Conservation (phyloP, 2,797 vertebrate species). For the Phataginus tricuspis region DNA sequence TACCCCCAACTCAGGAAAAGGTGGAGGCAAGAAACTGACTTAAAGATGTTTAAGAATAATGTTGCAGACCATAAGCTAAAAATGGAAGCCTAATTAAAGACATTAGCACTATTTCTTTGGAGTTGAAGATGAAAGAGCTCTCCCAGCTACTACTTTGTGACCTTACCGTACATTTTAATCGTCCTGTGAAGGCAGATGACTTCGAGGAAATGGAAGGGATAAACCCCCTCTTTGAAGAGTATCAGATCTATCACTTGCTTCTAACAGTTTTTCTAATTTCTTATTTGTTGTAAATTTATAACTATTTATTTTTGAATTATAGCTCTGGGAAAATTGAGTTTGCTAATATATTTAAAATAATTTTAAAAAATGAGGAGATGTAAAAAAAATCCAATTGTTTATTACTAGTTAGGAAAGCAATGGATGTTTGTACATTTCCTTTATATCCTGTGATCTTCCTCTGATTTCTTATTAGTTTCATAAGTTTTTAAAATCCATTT, state of each 20-base stretch:
- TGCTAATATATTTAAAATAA: slow-evolving; percentile 35
- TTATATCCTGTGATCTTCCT: no score
- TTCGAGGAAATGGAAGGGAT: slow-evolving; percentile 77
- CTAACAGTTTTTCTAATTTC: slow-evolving; percentile 65
- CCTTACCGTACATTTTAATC: slow-evolving; percentile 90
- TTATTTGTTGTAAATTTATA: slow-evolving; percentile 3
- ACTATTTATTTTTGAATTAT: slow-evolving; percentile 40
- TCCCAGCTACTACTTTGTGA: slow-evolving; percentile 91
- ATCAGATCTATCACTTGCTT: not conserved
- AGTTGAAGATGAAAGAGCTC: slow-evolving; percentile 89
- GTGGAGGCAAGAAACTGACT: not conserved
- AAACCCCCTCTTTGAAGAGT: slow-evolving; percentile 58
- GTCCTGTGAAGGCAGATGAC: slow-evolving; percentile 81
- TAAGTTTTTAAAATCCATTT: no score
- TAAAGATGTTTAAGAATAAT: slow-evolving; percentile 69
- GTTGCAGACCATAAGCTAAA: slow-evolving; percentile 67
- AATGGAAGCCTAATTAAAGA: slow-evolving; percentile 81
- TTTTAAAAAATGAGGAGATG: not conserved
- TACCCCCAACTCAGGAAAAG: not conserved
- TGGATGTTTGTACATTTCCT: no score
- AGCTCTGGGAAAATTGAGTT: slow-evolving; percentile 17
- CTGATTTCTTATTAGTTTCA: no score
- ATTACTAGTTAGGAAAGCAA: no score
- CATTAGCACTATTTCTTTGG: slow-evolving; percentile 77
- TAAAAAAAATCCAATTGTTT: not conserved